Evolutionary conservation across 1,140 invertebrate genomes (phyloP).

Genomic region (Paraescarpia echinospica): DNA sequence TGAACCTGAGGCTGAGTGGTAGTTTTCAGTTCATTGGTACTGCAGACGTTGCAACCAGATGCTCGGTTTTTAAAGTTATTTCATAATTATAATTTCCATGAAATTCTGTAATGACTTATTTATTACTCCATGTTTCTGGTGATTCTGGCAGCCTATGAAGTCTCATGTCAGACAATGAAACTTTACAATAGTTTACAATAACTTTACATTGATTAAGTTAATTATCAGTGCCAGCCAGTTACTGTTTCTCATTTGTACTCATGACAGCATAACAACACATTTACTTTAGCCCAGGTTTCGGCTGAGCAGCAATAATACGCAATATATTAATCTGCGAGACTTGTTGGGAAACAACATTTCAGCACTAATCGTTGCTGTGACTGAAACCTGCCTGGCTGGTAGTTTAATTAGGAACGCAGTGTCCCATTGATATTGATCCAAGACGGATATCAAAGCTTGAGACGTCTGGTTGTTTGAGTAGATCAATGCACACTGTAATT

Average conservation of each 20-base stretch:
- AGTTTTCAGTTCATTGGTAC: too few species aligned
- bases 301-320: background rate
- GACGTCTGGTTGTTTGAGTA: background rate
- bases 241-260: background rate
- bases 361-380: background rate
- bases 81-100: too few species aligned
- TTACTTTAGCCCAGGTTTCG: background rate
- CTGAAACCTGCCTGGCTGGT: background rate
- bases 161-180: too few species aligned
- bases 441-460: background rate
- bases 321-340: background rate
- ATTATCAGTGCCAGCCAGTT: background rate
- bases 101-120: too few species aligned
- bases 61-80: too few species aligned
- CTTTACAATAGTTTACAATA: too few species aligned
- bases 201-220: too few species aligned
- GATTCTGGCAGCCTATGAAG: too few species aligned
- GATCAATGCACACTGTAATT: constrained; percentile 1
- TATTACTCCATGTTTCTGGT: too few species aligned
- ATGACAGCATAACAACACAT: background rate
- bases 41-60: too few species aligned
- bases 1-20: too few species aligned
- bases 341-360: background rate
- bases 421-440: background rate
- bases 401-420: background rate